Percentiles rank a stretch among this genome's conserved stretches.
Conservation (phyloP, 2,113 vertebrate species). For the Anoura caudifer region DNA sequence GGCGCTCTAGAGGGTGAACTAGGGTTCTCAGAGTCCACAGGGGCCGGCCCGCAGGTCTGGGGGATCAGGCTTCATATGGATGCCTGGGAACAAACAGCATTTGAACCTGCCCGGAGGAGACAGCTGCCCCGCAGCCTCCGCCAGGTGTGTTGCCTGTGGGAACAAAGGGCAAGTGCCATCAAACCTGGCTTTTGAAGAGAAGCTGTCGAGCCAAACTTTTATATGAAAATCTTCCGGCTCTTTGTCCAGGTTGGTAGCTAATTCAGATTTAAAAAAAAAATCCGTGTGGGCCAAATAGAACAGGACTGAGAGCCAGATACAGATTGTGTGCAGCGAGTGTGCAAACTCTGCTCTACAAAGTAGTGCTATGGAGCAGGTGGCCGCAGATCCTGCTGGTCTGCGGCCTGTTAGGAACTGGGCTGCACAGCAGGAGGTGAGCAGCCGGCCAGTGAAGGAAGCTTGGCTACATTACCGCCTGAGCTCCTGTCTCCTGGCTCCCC, state of each 20-base stretch:
- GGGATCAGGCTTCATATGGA: rapidly evolving
- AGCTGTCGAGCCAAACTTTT: slow-evolving; percentile 22
- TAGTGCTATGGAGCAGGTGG: background rate
- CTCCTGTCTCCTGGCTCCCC: too few relatives aligned
- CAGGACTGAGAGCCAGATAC: slow-evolving; percentile 44
- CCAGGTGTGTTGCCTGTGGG: background rate
- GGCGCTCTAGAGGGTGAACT: background rate
- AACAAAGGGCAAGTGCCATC: background rate
- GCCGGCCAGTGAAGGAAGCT: too few relatives aligned
- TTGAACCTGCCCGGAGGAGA: background rate
- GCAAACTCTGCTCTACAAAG: slow-evolving; percentile 29
- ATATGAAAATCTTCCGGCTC: slow-evolving; percentile 51
- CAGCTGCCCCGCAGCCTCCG: background rate
- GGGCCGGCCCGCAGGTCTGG: background rate
- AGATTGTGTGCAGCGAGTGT: background rate
- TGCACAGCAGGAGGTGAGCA: too few relatives aligned
- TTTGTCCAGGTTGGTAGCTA: slow-evolving; percentile 50
- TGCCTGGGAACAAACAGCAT: rapidly evolving
- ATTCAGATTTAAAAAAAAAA: slow-evolving; percentile 42
- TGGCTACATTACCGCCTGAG: too few relatives aligned
- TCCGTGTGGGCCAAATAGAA: slow-evolving; percentile 46
- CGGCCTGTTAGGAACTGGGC: too few relatives aligned
- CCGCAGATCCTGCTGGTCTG: too few relatives aligned
- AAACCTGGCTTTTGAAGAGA: slow-evolving; percentile 31
- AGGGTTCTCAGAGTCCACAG: background rate